These are phyloP conservation scores for Leucoptera coffeella DNA, from an alignment of 2,888 invertebrate species.

Conservation along the genomic window DNA sequence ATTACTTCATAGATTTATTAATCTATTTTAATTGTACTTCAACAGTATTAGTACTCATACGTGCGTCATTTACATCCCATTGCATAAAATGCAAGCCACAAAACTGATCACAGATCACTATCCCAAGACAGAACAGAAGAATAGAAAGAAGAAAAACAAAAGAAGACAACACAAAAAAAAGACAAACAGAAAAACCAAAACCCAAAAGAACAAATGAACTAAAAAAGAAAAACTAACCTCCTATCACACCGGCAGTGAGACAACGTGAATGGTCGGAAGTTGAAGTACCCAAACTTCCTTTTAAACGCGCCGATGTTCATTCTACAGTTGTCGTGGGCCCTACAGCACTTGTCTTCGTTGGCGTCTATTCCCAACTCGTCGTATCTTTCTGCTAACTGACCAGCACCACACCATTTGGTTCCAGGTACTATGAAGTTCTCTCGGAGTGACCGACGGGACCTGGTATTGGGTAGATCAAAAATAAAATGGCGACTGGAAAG, in stretches of 20 bases:
- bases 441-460: constrained; percentile 37
- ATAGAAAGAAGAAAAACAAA: not conserved
- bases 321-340: constrained; percentile 67
- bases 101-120: no score
- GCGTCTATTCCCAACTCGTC: constrained; percentile 50
- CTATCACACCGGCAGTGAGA: constrained; percentile 73
- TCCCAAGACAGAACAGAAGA: constrained; percentile 1
- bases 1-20: no score
- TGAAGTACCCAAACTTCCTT: constrained; percentile 58
- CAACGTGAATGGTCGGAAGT: constrained; percentile 64
- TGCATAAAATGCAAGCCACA: no score
- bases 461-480: no score
- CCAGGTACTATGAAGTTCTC: constrained; percentile 59
- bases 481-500: no score
- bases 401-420: constrained; percentile 70
- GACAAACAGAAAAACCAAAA: constrained; percentile 1
- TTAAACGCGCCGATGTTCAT: constrained; percentile 57
- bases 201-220: constrained; percentile 8
- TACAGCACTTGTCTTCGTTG: constrained; percentile 64
- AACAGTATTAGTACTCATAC: no score
- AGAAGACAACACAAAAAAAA: not conserved
- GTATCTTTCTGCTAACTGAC: constrained; percentile 52
- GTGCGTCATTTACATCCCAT: no score
- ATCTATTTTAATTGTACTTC: no score
- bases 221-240: constrained; percentile 50